A percentile compares a stretch with the other conserved stretches of the same genome.
phyloP scores from a whole-genome alignment of 2,888 invertebrate species.

The Pristionchus maxplancki region DNA sequence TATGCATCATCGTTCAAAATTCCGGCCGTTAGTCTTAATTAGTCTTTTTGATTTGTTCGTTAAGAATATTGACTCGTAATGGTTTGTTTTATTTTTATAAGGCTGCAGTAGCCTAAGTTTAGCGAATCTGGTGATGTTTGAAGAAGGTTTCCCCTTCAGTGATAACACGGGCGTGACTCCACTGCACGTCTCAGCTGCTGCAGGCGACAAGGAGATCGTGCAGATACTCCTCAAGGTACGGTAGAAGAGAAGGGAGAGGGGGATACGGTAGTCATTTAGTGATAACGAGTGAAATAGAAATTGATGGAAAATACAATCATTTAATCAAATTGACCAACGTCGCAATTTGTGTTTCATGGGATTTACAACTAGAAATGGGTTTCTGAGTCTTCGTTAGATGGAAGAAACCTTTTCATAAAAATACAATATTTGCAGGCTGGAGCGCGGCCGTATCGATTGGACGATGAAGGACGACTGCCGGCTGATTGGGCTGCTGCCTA shows the following conservation, averaged over 20 bases:
- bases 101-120: background rate
- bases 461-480: constrained; percentile 28
- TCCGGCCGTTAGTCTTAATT: too few species aligned
- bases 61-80: too few species aligned
- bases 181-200: constrained; percentile 53
- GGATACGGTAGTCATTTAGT: background rate
- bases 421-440: constrained; percentile 18
- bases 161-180: constrained; percentile 51
- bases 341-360: background rate
- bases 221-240: constrained; percentile 23
- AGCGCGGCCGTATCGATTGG: background rate
- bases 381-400: background rate
- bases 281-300: too few species aligned
- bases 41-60: too few species aligned
- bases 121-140: too few species aligned
- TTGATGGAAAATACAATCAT: background rate
- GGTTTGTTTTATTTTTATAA: too few species aligned
- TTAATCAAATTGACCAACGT: background rate
- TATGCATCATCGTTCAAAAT: too few species aligned
- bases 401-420: background rate
- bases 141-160: too few species aligned
- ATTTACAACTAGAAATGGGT: background rate
- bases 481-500: constrained; percentile 50
- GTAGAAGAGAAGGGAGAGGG: background rate
- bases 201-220: constrained; percentile 44